Percentiles rank a stretch among this genome's conserved stretches.
Conservation (phyloP, 2,797 vertebrate species). For the Thripadectes ignobilis region DNA sequence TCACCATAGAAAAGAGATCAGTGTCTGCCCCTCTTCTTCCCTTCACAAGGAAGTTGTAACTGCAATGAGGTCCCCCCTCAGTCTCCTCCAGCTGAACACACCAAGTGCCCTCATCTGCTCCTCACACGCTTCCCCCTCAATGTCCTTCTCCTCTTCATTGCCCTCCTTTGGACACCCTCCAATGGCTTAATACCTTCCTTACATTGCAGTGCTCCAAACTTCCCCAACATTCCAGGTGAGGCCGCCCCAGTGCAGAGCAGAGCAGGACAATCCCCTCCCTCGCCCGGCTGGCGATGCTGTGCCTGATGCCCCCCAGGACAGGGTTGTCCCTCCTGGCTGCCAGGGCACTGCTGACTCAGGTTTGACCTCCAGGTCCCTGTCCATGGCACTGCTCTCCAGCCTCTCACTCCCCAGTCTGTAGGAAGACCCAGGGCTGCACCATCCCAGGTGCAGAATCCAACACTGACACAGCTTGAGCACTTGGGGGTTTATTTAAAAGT, state of each 20-base stretch:
- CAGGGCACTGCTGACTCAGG: neutral
- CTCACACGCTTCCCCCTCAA: neutral
- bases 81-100: neutral
- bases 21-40: neutral
- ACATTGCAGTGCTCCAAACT: neutral
- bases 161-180: neutral
- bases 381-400: neutral
- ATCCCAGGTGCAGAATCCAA: neutral
- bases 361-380: neutral
- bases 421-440: neutral
- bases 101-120: neutral
- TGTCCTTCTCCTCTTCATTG: neutral
- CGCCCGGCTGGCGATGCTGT: fast-evolving
- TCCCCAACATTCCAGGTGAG: neutral
- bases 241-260: neutral
- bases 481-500: neutral
- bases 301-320: neutral
- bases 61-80: neutral
- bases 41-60: neutral
- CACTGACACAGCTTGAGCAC: neutral
- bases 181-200: neutral
- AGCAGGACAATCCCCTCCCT: neutral
- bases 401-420: neutral
- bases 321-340: neutral
- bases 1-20: neutral